Evolutionary conservation across 2,888 invertebrate species (phyloP).

Genomic region (Abscondita cerata): DNA sequence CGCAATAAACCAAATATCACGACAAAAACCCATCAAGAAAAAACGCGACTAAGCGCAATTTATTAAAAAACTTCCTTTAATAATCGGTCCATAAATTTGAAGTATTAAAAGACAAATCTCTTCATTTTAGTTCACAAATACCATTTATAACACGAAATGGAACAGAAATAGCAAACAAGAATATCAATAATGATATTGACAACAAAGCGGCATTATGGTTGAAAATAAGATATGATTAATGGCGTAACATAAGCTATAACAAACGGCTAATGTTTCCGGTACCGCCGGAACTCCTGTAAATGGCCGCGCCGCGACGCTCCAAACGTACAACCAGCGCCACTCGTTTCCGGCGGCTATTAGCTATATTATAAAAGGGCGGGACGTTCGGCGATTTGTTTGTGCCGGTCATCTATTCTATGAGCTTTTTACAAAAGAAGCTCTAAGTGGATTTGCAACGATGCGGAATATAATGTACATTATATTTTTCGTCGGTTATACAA

Average conservation of each 20-base stretch:
- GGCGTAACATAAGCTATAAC: slow-evolving; percentile 55
- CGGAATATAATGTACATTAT: slow-evolving; percentile 51
- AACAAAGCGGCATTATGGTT: slow-evolving; percentile 48
- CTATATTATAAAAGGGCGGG: slow-evolving; percentile 58
- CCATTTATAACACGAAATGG: slow-evolving; percentile 57
- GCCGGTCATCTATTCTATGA: slow-evolving; percentile 46
- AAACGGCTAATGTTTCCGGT: slow-evolving; percentile 59
- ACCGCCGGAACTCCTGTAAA: slow-evolving; percentile 58
- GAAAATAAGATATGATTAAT: slow-evolving; percentile 59
- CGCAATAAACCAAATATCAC: background rate
- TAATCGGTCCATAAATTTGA: slow-evolving; percentile 19
- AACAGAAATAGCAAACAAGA: slow-evolving; percentile 56
- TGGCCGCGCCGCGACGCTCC: slow-evolving; percentile 50
- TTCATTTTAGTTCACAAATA: slow-evolving; percentile 55
- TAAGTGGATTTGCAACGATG: slow-evolving; percentile 52
- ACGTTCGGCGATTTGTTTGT: slow-evolving; percentile 54
- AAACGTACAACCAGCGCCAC: slow-evolving; percentile 50
- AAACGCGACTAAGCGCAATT: slow-evolving; percentile 17
- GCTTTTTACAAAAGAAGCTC: slow-evolving; percentile 41
- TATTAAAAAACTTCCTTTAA: slow-evolving; percentile 27
- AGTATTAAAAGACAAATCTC: slow-evolving; percentile 51
- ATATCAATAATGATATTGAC: slow-evolving; percentile 59
- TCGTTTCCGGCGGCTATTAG: slow-evolving; percentile 58
- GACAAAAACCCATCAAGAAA: slow-evolving; percentile 11
- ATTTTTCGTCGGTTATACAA: slow-evolving; percentile 34